phyloP scores from a whole-genome alignment of 1,140 invertebrate genomes.

The Euwallacea fornicatus region DNA sequence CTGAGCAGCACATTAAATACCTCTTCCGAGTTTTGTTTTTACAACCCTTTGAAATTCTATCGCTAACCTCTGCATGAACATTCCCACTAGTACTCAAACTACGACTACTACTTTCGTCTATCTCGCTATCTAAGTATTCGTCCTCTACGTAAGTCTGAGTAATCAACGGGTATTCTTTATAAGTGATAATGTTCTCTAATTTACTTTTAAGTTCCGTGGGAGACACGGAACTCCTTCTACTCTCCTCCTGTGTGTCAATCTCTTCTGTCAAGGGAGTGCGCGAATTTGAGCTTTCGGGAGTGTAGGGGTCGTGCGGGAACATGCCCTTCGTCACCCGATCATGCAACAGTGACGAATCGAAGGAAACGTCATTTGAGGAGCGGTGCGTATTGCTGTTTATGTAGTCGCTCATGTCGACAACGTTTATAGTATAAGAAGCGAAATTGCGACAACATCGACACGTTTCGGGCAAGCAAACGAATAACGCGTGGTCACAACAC shows the following conservation, averaged over 20 bases:
- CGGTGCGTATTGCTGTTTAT: conserved; percentile 35
- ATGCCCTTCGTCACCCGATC: conserved; percentile 55
- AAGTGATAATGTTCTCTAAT: conserved; percentile 45
- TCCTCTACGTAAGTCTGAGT: neutral
- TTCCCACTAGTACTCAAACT: conserved; percentile 4
- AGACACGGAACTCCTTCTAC: conserved; percentile 42
- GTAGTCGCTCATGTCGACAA: conserved; percentile 49
- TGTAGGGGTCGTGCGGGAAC: conserved; percentile 67
- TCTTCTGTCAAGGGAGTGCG: conserved; percentile 64
- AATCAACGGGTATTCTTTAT: conserved; percentile 3
- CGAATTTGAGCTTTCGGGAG: conserved; percentile 74
- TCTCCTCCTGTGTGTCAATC: conserved; percentile 32
- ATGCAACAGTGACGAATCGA: conserved; percentile 58
- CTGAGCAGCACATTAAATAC: conserved; percentile 17
- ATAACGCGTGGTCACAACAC: conserved; percentile 60
- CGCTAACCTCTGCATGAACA: neutral
- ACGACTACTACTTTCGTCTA: conserved; percentile 10
- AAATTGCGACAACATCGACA: conserved; percentile 55
- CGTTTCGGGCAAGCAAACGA: conserved; percentile 55
- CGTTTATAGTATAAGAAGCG: conserved; percentile 59
- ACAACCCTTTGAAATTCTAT: neutral
- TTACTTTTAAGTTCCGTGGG: conserved; percentile 47
- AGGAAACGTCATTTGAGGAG: conserved; percentile 43
- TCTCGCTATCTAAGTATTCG: neutral
- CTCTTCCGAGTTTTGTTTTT: neutral